These are phyloP conservation scores for Brachionichthys hirsutus DNA, from an alignment of 2,113 vertebrate genomes.

Conservation along the genomic window DNA sequence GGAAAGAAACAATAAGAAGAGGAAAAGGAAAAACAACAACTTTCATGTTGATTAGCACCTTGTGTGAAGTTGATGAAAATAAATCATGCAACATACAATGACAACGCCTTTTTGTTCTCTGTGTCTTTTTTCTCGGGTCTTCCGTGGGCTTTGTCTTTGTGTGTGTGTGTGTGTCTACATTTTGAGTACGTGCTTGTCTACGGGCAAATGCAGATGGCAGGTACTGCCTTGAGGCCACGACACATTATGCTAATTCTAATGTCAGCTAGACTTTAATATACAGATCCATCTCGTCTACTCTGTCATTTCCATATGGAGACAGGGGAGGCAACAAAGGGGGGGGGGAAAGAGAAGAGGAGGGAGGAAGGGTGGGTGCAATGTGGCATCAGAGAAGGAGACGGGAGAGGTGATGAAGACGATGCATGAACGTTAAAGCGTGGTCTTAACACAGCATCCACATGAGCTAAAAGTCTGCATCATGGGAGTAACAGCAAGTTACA, in stretches of 20 bases:
- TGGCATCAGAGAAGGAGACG: slow-evolving; percentile 45
- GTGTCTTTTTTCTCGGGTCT: slow-evolving; percentile 3
- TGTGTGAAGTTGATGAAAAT: slow-evolving; percentile 4
- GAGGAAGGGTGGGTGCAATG: slow-evolving; percentile 7
- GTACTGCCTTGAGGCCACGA: slow-evolving; percentile 96
- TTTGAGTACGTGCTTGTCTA: slow-evolving; percentile 75
- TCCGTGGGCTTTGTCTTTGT: slow-evolving; percentile 19
- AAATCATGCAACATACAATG: slow-evolving; percentile 2
- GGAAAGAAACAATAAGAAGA: slow-evolving; percentile 9
- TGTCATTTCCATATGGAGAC: slow-evolving; percentile 94
- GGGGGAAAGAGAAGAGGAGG: slow-evolving; percentile 27
- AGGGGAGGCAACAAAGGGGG: slow-evolving; percentile 46
- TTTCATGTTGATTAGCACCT: background rate
- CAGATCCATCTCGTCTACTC: slow-evolving; percentile 97
- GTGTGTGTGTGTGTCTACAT: slow-evolving; percentile 21
- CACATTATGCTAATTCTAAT: slow-evolving; percentile 99
- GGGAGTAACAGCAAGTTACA: slow-evolving; percentile 49
- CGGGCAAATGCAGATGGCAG: slow-evolving; percentile 97
- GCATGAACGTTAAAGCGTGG: slow-evolving; percentile 52
- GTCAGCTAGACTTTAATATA: slow-evolving; percentile 99
- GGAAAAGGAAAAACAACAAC: background rate
- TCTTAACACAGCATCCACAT: slow-evolving; percentile 51
- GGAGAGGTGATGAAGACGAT: slow-evolving; percentile 42
- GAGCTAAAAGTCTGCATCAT: slow-evolving; percentile 54
- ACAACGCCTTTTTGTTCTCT: slow-evolving; percentile 17